Conservation (phyloP, 1,140 invertebrate species). For the Drosophila miranda region DNA sequence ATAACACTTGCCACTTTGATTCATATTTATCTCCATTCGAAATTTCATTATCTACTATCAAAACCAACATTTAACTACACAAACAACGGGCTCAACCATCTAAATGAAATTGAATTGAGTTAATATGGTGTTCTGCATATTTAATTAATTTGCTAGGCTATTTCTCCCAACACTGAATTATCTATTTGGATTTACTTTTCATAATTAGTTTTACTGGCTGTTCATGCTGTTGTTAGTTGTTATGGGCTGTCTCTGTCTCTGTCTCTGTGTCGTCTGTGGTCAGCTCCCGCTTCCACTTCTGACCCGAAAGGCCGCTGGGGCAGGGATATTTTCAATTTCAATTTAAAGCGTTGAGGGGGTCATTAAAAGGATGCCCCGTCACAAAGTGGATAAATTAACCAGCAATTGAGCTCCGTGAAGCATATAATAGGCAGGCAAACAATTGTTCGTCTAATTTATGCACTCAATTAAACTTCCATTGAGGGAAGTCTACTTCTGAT, state of each 20-base stretch:
- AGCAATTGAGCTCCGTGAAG: slow-evolving; percentile 20
- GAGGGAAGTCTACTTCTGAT: slow-evolving; percentile 16
- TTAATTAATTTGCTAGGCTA: slow-evolving; percentile 44
- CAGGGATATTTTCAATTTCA: slow-evolving; percentile 5
- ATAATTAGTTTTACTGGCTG: slow-evolving; percentile 12
- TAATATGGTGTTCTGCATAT: slow-evolving; percentile 40
- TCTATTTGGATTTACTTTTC: slow-evolving; percentile 34
- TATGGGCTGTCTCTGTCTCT: slow-evolving; percentile 6
- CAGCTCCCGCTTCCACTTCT: slow-evolving; percentile 8
- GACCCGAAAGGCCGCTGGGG: slow-evolving; percentile 8
- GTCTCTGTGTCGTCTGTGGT: slow-evolving; percentile 3
- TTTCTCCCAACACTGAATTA: slow-evolving; percentile 42
- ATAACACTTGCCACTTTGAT: background rate
- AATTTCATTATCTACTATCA: slow-evolving; percentile 16
- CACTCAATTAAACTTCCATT: slow-evolving; percentile 37
- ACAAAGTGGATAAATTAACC: slow-evolving; percentile 24
- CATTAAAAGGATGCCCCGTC: background rate
- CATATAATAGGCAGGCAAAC: slow-evolving; percentile 33
- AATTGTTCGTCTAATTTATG: slow-evolving; percentile 40
- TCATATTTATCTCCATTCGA: slow-evolving; percentile 5
- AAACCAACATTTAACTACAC: slow-evolving; percentile 64
- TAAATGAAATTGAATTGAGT: slow-evolving; percentile 28
- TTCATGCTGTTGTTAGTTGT: background rate
- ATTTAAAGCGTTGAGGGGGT: slow-evolving; percentile 12
- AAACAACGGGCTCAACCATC: slow-evolving; percentile 37